These are phyloP conservation scores for Sorex fumeus DNA, from an alignment of 2,113 vertebrate genomes.

Conservation along the genomic window DNA sequence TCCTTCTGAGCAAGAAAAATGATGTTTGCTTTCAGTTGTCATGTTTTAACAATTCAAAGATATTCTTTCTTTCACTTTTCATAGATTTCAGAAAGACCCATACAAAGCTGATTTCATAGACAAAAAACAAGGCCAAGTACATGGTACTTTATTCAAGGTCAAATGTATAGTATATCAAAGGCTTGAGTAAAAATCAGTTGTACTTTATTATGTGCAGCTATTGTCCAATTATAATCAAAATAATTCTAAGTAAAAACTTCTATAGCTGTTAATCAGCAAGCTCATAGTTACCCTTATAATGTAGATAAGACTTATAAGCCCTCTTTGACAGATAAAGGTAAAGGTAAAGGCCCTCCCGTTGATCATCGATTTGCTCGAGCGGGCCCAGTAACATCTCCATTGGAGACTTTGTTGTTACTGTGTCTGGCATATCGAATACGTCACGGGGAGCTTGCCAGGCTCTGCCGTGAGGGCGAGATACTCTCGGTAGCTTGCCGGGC, in stretches of 20 bases:
- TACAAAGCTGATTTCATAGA: not conserved
- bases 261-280: not conserved
- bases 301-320: not conserved
- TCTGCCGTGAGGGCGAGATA: no score
- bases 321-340: not conserved
- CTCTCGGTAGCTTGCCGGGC: no score
- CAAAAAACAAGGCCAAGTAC: conserved; percentile 17
- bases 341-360: no score
- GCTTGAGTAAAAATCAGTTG: not conserved
- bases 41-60: no score
- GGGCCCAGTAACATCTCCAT: no score
- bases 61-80: no score
- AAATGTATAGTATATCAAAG: conserved; percentile 35
- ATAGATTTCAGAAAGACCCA: not conserved
- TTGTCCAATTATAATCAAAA: conserved; percentile 53
- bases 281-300: conserved; percentile 34
- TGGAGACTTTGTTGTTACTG: no score
- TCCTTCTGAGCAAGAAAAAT: not conserved
- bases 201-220: conserved; percentile 34
- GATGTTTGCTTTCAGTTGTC: not conserved
- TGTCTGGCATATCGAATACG: no score
- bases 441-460: no score
- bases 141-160: not conserved
- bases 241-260: conserved; percentile 29
- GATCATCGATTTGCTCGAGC: no score